Evolutionary conservation across 2,888 invertebrate genomes (phyloP).

Genomic region (Noctua pronuba): DNA sequence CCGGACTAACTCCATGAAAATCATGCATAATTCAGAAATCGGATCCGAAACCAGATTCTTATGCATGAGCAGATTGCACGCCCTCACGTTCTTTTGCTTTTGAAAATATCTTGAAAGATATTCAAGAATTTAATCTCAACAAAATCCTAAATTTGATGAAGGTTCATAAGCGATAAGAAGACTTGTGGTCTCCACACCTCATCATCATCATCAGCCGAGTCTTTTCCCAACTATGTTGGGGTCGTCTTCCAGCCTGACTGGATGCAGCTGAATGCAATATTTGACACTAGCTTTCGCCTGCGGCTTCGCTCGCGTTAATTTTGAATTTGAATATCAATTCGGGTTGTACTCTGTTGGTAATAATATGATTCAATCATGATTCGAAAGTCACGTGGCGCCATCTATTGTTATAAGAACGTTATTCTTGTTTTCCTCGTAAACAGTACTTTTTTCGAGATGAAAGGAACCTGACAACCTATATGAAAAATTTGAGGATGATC

Average conservation of each 20-base stretch:
- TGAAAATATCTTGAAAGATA: constrained; percentile 45
- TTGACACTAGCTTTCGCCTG: too few species aligned
- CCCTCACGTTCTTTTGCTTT: constrained; percentile 61
- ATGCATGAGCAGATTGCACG: constrained; percentile 73
- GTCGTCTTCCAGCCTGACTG: not conserved
- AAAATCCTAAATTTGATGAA: constrained; percentile 6
- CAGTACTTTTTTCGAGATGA: too few species aligned
- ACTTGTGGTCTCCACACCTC: not conserved
- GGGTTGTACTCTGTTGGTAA: too few species aligned
- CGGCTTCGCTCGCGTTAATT: too few species aligned
- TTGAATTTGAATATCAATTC: too few species aligned
- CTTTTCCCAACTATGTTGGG: not conserved
- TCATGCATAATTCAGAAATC: constrained; percentile 75
- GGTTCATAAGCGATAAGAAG: not conserved
- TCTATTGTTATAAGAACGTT: too few species aligned
- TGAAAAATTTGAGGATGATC: too few species aligned
- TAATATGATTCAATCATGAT: too few species aligned
- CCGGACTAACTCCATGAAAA: constrained; percentile 52
- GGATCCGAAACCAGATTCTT: constrained; percentile 63
- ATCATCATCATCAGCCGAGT: not conserved
- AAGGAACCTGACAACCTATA: too few species aligned
- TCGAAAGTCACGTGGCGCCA: too few species aligned
- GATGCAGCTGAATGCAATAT: not conserved
- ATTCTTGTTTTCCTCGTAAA: too few species aligned
- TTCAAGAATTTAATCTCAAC: constrained; percentile 40